These are phyloP conservation scores for Notoglanidium macrostoma DNA, from an alignment of 2,797 vertebrate species.

Conservation along the genomic window DNA sequence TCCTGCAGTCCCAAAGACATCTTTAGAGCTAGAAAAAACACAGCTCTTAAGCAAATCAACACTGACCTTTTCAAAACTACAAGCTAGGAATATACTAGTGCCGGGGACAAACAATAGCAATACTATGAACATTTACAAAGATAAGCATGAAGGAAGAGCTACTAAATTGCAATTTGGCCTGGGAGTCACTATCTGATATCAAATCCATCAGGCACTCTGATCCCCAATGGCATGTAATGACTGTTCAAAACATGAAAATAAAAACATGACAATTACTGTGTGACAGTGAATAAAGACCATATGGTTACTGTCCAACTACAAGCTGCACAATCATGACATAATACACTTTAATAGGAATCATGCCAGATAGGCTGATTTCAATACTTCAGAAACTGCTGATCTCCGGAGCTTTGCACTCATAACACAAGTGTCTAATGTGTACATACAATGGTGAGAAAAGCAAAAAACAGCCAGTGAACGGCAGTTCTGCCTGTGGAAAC, in stretches of 20 bases:
- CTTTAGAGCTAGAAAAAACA: neutral
- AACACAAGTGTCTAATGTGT: neutral
- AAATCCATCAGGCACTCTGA: neutral
- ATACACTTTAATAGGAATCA: neutral
- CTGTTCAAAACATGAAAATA: neutral
- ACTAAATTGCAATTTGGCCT: neutral
- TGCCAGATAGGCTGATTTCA: neutral
- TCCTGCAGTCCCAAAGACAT: neutral
- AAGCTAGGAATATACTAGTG: too few relatives aligned
- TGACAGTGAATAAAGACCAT: neutral
- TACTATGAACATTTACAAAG: neutral
- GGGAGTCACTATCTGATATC: neutral
- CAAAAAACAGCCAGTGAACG: neutral
- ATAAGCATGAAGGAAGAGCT: neutral
- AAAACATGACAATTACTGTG: neutral
- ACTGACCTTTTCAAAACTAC: neutral
- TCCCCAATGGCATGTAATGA: neutral
- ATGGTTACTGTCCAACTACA: neutral
- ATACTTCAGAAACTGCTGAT: neutral
- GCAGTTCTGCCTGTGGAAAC: neutral
- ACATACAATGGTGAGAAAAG: neutral
- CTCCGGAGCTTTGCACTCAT: neutral
- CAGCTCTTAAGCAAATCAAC: neutral
- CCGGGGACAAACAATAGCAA: neutral
- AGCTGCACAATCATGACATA: neutral